These are phyloP conservation scores for Sebastes aleutianus DNA, from an alignment of 2,797 vertebrate genomes.

Conservation along the genomic window DNA sequence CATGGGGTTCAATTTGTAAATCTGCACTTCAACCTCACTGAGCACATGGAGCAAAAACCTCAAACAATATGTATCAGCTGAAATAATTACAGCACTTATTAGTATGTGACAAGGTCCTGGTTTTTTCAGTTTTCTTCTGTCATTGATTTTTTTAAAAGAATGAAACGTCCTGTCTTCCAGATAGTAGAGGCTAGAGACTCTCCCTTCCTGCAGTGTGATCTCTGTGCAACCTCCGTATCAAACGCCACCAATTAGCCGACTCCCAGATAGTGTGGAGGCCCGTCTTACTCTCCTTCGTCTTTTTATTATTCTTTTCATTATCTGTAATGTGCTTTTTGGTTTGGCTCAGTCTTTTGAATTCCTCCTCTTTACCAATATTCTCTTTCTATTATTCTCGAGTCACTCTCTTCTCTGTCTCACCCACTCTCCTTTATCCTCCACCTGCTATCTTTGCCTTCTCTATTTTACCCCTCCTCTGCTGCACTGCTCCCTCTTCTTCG, in stretches of 20 bases:
- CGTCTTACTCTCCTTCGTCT: neutral
- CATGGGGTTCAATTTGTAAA: neutral
- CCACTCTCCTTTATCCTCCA: constrained; percentile 23
- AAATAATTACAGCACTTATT: neutral
- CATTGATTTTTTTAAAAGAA: neutral
- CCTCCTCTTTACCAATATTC: constrained; percentile 21
- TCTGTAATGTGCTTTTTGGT: constrained; percentile 21
- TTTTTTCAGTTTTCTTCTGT: neutral
- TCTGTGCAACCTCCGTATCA: neutral
- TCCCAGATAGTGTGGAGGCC: constrained; percentile 15
- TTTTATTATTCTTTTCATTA: constrained; percentile 34
- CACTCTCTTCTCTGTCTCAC: neutral
- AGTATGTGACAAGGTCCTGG: neutral
- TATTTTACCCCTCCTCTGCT: neutral
- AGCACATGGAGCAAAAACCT: neutral
- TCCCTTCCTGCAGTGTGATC: constrained; percentile 15
- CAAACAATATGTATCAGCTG: neutral
- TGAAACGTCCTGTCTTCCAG: neutral
- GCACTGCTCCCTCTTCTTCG: neutral
- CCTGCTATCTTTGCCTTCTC: constrained; percentile 26
- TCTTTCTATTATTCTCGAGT: constrained; percentile 18
- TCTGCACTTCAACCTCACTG: neutral
- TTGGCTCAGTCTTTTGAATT: constrained; percentile 23
- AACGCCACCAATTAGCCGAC: constrained; percentile 44
- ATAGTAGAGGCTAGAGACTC: neutral